These are phyloP conservation scores for Hecatera dysodea DNA, from an alignment of 2,888 invertebrate genomes.

Conservation along the genomic window DNA sequence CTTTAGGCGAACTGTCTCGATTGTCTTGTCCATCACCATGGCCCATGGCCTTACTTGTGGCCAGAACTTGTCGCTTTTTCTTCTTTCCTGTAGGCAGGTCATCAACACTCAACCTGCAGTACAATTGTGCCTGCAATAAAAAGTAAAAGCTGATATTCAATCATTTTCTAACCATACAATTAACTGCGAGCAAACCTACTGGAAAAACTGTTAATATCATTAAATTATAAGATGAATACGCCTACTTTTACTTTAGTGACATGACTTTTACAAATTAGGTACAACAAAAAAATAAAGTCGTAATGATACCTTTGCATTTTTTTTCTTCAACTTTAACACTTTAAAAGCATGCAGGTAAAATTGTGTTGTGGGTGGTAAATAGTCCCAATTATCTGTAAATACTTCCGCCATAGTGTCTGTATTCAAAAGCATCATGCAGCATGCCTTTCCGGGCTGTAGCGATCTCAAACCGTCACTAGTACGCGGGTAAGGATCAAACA, in stretches of 20 bases:
- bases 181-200: not conserved
- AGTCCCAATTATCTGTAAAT: constrained; percentile 89
- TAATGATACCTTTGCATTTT: constrained; percentile 77
- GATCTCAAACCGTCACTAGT: constrained; percentile 90
- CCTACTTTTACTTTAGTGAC: not conserved
- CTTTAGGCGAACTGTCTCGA: constrained; percentile 76
- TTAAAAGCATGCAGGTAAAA: constrained; percentile 92
- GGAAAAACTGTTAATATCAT: not conserved
- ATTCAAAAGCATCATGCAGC: constrained; percentile 92
- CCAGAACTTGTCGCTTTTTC: constrained; percentile 74
- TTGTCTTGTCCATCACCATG: constrained; percentile 80
- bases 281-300: not conserved
- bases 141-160: constrained; percentile 66
- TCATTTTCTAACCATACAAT: not conserved
- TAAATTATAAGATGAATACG: not conserved
- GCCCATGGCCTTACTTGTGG: constrained; percentile 67
- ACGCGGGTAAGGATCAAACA: constrained; percentile 92
- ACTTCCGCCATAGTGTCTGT: constrained; percentile 90
- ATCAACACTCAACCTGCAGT: constrained; percentile 84
- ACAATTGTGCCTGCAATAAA: constrained; percentile 76
- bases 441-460: constrained; percentile 90
- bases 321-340: constrained; percentile 89
- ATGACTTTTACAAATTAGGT: not conserved
- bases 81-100: constrained; percentile 74
- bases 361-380: constrained; percentile 83